Percentiles rank a stretch among this genome's conserved stretches.
Conservation (phyloP, 2,888 invertebrate genomes). For the Conchocele bisecta region DNA sequence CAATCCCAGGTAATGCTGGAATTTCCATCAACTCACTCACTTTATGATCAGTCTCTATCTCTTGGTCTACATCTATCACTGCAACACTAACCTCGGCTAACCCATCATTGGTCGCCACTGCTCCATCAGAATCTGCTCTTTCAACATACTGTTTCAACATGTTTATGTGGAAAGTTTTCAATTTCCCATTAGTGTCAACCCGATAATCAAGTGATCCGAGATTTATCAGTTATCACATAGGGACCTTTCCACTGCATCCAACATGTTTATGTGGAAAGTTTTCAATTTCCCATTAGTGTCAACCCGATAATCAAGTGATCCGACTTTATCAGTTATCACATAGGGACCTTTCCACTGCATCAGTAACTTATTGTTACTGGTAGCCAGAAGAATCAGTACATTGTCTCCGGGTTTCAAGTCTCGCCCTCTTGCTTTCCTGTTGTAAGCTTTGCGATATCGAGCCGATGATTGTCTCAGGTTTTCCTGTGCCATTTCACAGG, state of each 20-base stretch:
- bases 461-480: slow-evolving; percentile 8
- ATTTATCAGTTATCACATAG: slow-evolving; percentile 25
- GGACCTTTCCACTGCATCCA: no score
- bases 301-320: no score
- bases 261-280: no score
- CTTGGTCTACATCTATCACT: not conserved
- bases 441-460: slow-evolving; percentile 29
- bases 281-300: no score
- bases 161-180: slow-evolving; percentile 33
- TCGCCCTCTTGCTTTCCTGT: slow-evolving; percentile 25
- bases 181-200: slow-evolving; percentile 20
- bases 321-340: no score
- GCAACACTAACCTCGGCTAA: slow-evolving; percentile 3
- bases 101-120: not conserved
- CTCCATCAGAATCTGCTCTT: not conserved
- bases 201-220: slow-evolving; percentile 24
- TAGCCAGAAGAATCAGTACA: slow-evolving; percentile 49
- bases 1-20: not conserved
- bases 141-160: slow-evolving; percentile 36
- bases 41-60: not conserved
- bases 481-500: slow-evolving; percentile 33
- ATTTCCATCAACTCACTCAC: not conserved
- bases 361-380: slow-evolving; percentile 41
- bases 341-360: slow-evolving; percentile 55
- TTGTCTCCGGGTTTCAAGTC: slow-evolving; percentile 34